Base-by-base conservation (phyloP, 2,797 vertebrate species). In the Gambelia wislizenii region DNA sequence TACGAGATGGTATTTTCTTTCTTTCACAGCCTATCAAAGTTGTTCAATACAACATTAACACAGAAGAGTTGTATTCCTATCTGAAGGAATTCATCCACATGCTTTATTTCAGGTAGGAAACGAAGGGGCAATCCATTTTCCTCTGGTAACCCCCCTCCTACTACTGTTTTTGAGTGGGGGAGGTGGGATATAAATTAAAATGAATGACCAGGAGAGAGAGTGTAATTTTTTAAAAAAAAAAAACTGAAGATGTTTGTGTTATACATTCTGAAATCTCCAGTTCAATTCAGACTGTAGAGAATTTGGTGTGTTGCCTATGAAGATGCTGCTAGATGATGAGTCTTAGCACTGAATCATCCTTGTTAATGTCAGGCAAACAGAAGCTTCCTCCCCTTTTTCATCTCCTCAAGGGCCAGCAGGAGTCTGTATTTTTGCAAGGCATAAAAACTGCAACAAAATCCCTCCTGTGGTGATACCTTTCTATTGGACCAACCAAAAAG, bases 11-110 rank as follows among this genome's bases (percentile, higher is more conserved):
- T n/a, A 10, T 39, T 36, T 86, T 96, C 56, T 83, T 87, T 84
- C 82, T 61, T 87, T 96, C 95, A 30, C 96, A 99, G 99, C 97
- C 98, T 74, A 88, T 98, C 95, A 98, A 96, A 96, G 98, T 99
- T 92, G 98, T 99, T 88, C 99, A 99, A 91, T 99, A 98, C 95
- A 99, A 99, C 94, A 99, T 99, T 95, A 99, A 99, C 92, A 99
- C 99, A 87, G 99, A 99, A 94, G 99, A 99, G 95, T 97, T 99
- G 1, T 99, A 99, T 96, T 97, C 97, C 12, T 98, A 98, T 90
- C 98, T 99, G 95, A 99, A 99, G 97, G 99, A 99, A 93, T 99
- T 99, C 90, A 99, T 99, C 96, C 99, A 99, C 92, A 98, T 98
- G 94, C 96, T 99, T 1, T 99, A 99, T 96, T 99, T 99, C 97